Evolutionary conservation across 2,888 invertebrate genomes (phyloP), one percentile per base, ranked within the genome.

Genomic region (Meteorus cinctellus): DNA sequence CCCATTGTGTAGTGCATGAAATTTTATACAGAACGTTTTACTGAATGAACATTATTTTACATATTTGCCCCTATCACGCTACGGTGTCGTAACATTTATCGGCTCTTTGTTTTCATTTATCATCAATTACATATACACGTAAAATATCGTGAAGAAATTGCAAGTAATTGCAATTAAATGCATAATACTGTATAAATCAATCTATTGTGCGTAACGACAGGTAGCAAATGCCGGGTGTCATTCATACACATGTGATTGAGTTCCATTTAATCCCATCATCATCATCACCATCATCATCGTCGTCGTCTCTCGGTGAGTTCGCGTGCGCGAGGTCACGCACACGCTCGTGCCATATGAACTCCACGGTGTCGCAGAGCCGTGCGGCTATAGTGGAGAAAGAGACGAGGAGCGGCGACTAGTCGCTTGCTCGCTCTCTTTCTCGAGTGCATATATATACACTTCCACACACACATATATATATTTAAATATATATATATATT

Each of bases 221-320:
- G 72, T 69, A 68, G 73, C 80, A 77, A 75, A 77, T 67, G 78
- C 77, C 78, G 75, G 77, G 67, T 66, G 41, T 41, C 45, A 45
- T 77, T 12, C 41, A 41, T 41, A 41, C 75, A 41, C 71, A 71
- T 59, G 71, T 71, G 71, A 71, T 71, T 60, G 60, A 41, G 41
- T 41, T 41, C 41, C 12, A 41, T 41, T 12, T 41, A 12, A 41
- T 41, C 8, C 1, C 12, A 41, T 41, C 41, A 41, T 41, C 41
- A 41, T 41, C 41, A 41, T 12, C 41, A 41, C 12, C 41, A 41
- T 12, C 41, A 41, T 41, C 41, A 12, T 12, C 41, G 60, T 71
- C 41, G 36, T 16, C 60, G 24, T 34, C 24, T 48, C 45, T 70
- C 36, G 59, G 67, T 45, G 67, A 19, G 59, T 72, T 71, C 59